A percentile compares a stretch with the other conserved stretches of the same genome.
Evolutionary conservation across 1,140 invertebrate species (phyloP).

Genomic region (Ptiloglossa arizonensis): DNA sequence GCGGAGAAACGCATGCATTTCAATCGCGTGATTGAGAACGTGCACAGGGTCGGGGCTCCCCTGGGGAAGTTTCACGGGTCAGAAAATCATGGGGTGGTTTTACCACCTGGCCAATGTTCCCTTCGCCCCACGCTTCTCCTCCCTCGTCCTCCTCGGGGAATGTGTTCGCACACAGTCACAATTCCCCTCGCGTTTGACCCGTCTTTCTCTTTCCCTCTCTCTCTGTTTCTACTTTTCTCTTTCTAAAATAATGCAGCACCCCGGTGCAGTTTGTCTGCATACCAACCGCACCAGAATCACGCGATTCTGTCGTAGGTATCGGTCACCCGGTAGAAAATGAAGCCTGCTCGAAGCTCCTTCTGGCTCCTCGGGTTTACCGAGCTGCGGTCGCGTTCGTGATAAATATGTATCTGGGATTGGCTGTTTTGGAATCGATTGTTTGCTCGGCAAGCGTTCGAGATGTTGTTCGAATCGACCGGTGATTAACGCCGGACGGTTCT

Average conservation of each 20-base stretch:
- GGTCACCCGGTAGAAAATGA: conserved; percentile 44
- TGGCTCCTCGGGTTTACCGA: neutral
- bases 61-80: conserved; percentile 54
- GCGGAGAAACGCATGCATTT: conserved; percentile 61
- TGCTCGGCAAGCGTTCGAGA: neutral
- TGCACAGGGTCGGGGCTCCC: conserved; percentile 34
- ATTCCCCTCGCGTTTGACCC: conserved; percentile 46
- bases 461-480: too few species aligned
- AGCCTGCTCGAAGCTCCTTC: conserved; percentile 34
- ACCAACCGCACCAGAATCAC: conserved; percentile 56
- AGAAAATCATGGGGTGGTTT: conserved; percentile 67
- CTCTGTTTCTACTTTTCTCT: conserved; percentile 14
- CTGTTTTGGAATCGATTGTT: neutral
- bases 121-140: neutral
- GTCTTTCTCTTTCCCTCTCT: conserved; percentile 10
- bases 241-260: conserved; percentile 57
- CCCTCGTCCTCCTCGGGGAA: neutral
- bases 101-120: conserved; percentile 69
- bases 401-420: neutral
- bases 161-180: conserved; percentile 6
- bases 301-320: conserved; percentile 55
- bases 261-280: conserved; percentile 61
- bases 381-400: neutral
- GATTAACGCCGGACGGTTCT: too few species aligned
- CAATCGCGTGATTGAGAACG: conserved; percentile 64